Base-by-base conservation (phyloP, 2,797 vertebrate genomes). In the Diglossa cyanea region DNA sequence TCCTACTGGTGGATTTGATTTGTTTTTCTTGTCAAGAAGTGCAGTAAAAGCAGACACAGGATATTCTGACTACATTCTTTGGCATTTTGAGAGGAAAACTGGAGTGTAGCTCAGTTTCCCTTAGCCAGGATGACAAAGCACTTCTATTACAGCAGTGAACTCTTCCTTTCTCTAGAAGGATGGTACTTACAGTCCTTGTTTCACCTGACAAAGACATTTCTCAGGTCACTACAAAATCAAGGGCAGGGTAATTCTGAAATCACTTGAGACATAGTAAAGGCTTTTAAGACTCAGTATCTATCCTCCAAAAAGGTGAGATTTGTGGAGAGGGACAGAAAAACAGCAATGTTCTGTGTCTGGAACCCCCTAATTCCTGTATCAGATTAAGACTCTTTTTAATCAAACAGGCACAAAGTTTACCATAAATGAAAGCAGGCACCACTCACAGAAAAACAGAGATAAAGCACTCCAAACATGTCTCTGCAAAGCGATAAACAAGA, bases 81-180 rank as follows among this genome's bases (percentile, higher is more conserved):
- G 78, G 79, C 89, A 65, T 65, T 90, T 72, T 81, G 63, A 94
- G 54, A 87, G 35, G 65, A 73, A 75, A 93, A 68, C 20, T 60
- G 39, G 73, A 91, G 78, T 24, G 67, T 3, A 93, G 71, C 61
- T n/a, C 39, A 90, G 61, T 91, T 93, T 92, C 44, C 85, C 73
- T 97, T 95, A 94, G 73, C 86, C 42, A 96, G 80, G 82, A 89
- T 96, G 94, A 97, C 93, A 95, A 95, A 96, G 95, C 94, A 91
- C 33, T 94, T 95, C 74, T 77, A 3, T 45, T 26, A 33, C 26
- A 88, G 39, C 53, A 51, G 19, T 31, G 72, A 83, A 37, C 23
- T 62, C 58, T 78, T 90, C 61, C 50, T 70, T 85, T 73, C 78
- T 66, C 37, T 23, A 58, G 28, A 51, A 66, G 45, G 39, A 57